phyloP scores from a whole-genome alignment of 2,797 vertebrate genomes.

The Emys orbicularis region DNA sequence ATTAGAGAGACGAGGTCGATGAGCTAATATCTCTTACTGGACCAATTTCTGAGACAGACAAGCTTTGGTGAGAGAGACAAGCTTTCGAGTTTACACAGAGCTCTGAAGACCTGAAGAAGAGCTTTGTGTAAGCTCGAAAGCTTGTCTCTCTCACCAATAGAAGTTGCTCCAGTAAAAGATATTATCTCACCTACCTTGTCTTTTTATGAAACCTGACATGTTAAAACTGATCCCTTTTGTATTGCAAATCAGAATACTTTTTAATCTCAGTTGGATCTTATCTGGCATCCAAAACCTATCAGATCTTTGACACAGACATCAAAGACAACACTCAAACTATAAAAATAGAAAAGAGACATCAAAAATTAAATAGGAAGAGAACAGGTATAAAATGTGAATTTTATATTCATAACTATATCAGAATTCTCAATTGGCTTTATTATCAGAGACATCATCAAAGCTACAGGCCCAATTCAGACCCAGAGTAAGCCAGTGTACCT shows the following conservation, averaged over 20 bases:
- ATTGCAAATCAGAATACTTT: slow-evolving; percentile 59
- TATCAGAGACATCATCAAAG: background rate
- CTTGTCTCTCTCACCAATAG: background rate
- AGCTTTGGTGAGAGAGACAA: background rate
- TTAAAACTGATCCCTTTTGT: slow-evolving; percentile 61
- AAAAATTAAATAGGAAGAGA: slow-evolving; percentile 7
- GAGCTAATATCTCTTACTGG: background rate
- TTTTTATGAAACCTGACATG: slow-evolving; percentile 39
- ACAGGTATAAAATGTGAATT: slow-evolving; percentile 25
- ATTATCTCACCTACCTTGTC: background rate
- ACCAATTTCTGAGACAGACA: background rate
- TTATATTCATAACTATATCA: background rate
- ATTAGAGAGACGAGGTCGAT: background rate
- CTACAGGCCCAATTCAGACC: background rate
- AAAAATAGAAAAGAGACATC: background rate
- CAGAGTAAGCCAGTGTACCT: fast-evolving
- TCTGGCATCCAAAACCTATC: slow-evolving; percentile 11
- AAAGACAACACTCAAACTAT: slow-evolving; percentile 46
- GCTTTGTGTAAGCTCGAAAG: background rate
- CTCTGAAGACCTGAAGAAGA: background rate
- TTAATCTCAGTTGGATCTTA: slow-evolving; percentile 70
- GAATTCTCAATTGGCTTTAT: background rate
- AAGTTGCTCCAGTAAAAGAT: background rate
- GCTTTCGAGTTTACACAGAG: background rate
- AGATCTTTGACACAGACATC: slow-evolving; percentile 65